Percentiles rank a stretch among this genome's conserved stretches.
Conservation (phyloP, 2,113 vertebrate genomes). For the Raphicerus campestris region DNA sequence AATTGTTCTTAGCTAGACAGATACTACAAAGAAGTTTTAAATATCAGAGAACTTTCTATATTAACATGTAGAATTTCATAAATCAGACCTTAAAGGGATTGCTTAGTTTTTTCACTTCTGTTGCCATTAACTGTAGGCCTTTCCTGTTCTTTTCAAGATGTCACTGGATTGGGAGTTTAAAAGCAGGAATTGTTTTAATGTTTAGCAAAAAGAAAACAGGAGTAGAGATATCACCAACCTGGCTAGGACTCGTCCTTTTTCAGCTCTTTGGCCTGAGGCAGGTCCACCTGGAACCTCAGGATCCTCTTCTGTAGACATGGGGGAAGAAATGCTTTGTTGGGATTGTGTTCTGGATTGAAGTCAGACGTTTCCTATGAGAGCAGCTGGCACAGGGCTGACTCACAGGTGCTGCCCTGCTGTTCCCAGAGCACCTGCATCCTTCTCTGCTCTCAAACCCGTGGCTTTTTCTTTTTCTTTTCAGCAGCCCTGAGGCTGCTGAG, state of each 20-base stretch:
- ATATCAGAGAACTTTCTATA: not conserved
- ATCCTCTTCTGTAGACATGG: not conserved
- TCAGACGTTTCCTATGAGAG: too few species aligned
- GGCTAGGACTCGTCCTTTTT: too few species aligned
- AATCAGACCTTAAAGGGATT: not conserved
- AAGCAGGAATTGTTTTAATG: not conserved
- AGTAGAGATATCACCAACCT: not conserved
- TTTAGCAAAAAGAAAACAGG: not conserved
- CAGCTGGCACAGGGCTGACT: not conserved
- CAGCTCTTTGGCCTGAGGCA: not conserved
- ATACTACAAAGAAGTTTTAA: not conserved
- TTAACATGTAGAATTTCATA: not conserved
- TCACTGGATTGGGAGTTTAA: not conserved
- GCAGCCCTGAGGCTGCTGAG: not conserved
- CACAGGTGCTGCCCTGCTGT: not conserved
- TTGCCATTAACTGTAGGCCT: not conserved
- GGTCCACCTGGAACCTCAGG: not conserved
- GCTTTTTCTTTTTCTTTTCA: not conserved
- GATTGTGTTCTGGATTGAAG: not conserved
- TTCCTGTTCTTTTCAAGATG: not conserved
- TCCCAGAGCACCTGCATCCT: not conserved
- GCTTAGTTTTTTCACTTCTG: not conserved
- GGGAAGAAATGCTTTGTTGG: not conserved
- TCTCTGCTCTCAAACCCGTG: not conserved
- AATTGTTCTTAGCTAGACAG: not conserved